A percentile compares a stretch with the other conserved stretches of the same genome.
phyloP scores from a whole-genome alignment of 2,888 invertebrate species.

The Reticulitermes lucifugus region DNA sequence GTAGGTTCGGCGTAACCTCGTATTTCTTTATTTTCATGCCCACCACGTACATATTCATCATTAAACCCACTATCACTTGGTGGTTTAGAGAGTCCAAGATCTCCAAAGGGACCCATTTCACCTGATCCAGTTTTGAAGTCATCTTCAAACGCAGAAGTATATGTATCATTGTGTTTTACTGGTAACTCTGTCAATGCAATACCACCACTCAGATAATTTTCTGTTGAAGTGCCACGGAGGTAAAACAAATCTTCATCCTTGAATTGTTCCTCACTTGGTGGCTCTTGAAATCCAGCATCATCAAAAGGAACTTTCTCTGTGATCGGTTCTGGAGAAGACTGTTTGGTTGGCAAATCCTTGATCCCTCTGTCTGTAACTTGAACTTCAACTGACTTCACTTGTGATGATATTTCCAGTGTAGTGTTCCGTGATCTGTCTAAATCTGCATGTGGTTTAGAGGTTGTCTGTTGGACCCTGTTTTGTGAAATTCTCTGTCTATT shows the following conservation, averaged over 20 bases:
- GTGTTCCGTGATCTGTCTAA: neutral
- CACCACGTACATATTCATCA: neutral
- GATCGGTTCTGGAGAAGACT: neutral
- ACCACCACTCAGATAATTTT: neutral
- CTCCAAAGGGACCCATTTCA: neutral
- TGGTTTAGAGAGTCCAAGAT: neutral
- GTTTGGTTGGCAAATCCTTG: neutral
- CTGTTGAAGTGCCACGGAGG: neutral
- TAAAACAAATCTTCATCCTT: slow-evolving; percentile 34
- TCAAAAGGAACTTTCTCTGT: neutral
- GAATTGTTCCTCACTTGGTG: slow-evolving; percentile 19
- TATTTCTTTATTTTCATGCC: neutral
- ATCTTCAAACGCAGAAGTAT: neutral
- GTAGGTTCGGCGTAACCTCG: neutral
- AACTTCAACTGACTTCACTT: slow-evolving; percentile 18
- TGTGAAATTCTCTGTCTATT: neutral
- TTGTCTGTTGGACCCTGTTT: neutral
- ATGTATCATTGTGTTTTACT: neutral
- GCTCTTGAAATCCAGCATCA: slow-evolving; percentile 23
- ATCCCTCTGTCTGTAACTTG: neutral
- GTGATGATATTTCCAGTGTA: neutral
- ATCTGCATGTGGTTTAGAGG: neutral
- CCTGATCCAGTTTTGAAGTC: neutral
- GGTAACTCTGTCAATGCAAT: neutral
- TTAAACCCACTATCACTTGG: neutral